Conservation (phyloP, 2,888 invertebrate genomes). For the Melikaiella ostensackeni region DNA sequence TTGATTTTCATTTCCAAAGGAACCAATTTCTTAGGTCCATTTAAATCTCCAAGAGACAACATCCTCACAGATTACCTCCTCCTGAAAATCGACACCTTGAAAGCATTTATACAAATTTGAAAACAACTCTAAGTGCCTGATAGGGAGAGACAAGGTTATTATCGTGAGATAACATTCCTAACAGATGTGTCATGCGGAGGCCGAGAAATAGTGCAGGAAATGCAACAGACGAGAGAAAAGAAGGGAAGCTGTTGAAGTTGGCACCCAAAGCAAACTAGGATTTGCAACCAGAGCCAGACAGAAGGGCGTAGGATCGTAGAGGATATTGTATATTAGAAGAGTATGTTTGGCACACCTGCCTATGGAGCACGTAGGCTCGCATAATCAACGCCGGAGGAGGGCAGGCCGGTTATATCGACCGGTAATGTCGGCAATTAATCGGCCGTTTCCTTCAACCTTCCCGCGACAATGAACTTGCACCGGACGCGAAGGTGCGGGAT, state of each 20-base stretch:
- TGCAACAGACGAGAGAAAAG: constrained; percentile 22
- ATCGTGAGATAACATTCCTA: not conserved
- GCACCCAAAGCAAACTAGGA: constrained; percentile 41
- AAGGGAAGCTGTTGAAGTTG: not conserved
- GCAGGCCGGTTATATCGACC: constrained; percentile 47
- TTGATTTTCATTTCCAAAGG: no score
- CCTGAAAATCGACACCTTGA: no score
- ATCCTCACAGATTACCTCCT: no score
- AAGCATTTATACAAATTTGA: no score
- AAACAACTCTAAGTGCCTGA: not conserved
- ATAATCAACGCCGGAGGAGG: constrained; percentile 51
- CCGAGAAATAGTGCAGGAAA: constrained; percentile 10
- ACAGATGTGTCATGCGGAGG: not conserved
- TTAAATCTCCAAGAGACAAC: no score
- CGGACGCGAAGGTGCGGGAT: constrained; percentile 40
- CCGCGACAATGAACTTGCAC: constrained; percentile 59
- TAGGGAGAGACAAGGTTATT: not conserved
- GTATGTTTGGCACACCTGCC: constrained; percentile 24
- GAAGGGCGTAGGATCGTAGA: constrained; percentile 36
- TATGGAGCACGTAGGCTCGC: constrained; percentile 31
- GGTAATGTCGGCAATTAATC: constrained; percentile 56
- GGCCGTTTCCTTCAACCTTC: constrained; percentile 57
- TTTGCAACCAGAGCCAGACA: constrained; percentile 40
- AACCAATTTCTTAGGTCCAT: no score
- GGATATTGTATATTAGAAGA: constrained; percentile 12